Evolutionary conservation across 2,888 invertebrate species (phyloP), one percentile per base, ranked within the genome.

Genomic region (Chloroclystis v-ata): DNA sequence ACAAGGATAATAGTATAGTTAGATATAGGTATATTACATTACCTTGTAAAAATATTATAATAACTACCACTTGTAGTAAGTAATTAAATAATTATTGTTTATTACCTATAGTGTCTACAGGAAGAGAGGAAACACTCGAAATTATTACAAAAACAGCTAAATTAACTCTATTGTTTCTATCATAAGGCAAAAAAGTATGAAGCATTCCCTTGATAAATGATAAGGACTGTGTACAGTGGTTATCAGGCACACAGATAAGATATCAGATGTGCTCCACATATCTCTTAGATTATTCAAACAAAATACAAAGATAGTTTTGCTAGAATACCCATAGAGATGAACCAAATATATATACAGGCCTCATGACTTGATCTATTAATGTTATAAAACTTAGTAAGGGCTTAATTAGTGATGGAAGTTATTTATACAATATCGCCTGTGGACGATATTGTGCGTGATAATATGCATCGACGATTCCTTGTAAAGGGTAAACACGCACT

Each of bases 401-500:
- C n/a, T n/a, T n/a, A n/a, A n/a, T n/a, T n/a, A n/a, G n/a, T n/a
- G n/a, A n/a, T n/a, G n/a, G n/a, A 47, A 70, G 66, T 49, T 57
- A 59, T 53, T 82, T 82, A 82, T 82, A 80, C 82, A 82, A 81
- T 81, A 60, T 71, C 52, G 55, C 52, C 53, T 56, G 43, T 25
- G 45, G 66, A 67, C 64, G 67, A 49, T 56, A 62, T 49, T 47
- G 63, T 56, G 67, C 81, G 78, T 81, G 82, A 75, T 76, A 71
- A 75, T 73, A 81, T 80, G 79, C 67, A 69, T 62, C 52, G 49
- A 48, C 44, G 51, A 50, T 38, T 33, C 8, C 10, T 32, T 26
- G 14, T 40, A 40, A 9, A 39, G 40, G 12, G 4, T 41, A 32
- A n/a, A n/a, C n/a, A n/a, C n/a, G n/a, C n/a, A 9, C 20, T 28